These are phyloP conservation scores for Cecropterus lyciades DNA, from an alignment of 1,140 invertebrate genomes.

Conservation along the genomic window DNA sequence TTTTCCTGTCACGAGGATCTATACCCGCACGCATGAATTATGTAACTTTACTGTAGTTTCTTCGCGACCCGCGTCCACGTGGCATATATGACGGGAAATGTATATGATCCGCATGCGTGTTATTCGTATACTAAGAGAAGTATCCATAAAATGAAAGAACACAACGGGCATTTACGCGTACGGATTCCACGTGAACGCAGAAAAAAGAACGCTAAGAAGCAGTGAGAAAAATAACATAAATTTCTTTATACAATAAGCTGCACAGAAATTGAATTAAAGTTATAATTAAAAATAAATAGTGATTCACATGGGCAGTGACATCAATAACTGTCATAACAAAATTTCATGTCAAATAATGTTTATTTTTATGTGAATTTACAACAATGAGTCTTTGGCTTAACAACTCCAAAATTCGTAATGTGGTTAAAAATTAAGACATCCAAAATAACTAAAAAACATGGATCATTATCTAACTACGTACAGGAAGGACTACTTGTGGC, in stretches of 20 bases:
- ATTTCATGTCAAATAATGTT: slow-evolving; percentile 1
- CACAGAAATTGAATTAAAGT: background rate
- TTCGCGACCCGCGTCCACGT: no score
- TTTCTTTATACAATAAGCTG: background rate
- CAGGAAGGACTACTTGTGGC: slow-evolving; percentile 85
- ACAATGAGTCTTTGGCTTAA: slow-evolving; percentile 7
- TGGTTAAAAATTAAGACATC: slow-evolving; percentile 20
- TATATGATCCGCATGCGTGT: no score
- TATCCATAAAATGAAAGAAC: no score
- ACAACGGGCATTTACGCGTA: no score
- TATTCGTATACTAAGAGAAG: no score
- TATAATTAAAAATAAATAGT: background rate
- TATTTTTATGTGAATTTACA: slow-evolving; percentile 6
- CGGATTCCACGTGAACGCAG: no score
- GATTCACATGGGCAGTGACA: background rate
- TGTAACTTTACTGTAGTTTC: no score
- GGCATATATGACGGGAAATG: no score
- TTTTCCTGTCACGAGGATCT: no score
- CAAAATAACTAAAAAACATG: slow-evolving; percentile 46
- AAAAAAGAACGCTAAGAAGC: no score
- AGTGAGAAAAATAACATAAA: background rate
- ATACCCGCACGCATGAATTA: no score
- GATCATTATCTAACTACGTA: slow-evolving; percentile 86
- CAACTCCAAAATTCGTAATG: slow-evolving; percentile 35
- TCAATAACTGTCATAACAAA: slow-evolving; percentile 32